Conservation (phyloP, 2,113 vertebrate species). For the Ivindomyrus marchei region DNA sequence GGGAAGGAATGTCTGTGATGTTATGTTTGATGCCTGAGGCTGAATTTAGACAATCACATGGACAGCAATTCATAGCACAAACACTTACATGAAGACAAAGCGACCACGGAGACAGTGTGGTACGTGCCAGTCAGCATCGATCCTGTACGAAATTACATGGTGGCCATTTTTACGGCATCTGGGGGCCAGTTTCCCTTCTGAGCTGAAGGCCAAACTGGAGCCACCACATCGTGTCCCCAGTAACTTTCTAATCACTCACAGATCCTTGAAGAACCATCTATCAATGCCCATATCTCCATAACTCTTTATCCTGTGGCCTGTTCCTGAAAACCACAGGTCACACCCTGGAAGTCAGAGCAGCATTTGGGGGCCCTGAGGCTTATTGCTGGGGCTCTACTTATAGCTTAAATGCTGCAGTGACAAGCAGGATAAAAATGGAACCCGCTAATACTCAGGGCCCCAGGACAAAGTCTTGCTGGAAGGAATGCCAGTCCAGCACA, state of each 20-base stretch:
- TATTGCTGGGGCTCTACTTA: background rate
- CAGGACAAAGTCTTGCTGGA: background rate
- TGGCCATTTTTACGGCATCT: background rate
- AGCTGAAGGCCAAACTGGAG: background rate
- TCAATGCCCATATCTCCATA: background rate
- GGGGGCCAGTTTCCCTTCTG: background rate
- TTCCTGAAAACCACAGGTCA: background rate
- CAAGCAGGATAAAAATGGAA: background rate
- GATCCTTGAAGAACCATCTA: background rate
- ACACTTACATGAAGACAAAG: background rate
- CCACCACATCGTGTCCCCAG: background rate
- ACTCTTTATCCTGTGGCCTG: background rate
- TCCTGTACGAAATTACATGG: background rate
- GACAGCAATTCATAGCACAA: background rate
- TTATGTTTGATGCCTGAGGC: background rate
- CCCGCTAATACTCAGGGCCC: background rate
- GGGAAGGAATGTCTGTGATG: background rate
- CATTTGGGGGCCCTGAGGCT: background rate
- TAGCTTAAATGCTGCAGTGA: background rate
- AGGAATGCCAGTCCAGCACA: background rate
- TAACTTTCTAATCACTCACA: background rate
- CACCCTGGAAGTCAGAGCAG: background rate
- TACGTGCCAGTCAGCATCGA: background rate
- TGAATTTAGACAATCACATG: background rate
- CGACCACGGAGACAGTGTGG: background rate